Evolutionary conservation across 2,113 vertebrate species (phyloP).

Genomic region (Daphoenositta chrysoptera): DNA sequence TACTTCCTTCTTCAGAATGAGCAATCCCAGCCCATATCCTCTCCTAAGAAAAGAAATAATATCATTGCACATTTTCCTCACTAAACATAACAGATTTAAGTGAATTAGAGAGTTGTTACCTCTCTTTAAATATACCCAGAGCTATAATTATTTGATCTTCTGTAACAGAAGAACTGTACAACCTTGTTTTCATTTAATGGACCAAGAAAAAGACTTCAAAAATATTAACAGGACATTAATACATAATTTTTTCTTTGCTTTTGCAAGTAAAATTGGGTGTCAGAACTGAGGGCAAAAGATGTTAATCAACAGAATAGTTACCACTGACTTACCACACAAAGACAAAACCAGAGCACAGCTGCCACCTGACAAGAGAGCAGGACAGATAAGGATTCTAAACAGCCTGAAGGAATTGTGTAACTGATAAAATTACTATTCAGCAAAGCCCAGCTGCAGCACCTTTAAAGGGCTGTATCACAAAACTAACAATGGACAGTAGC

Average conservation of each 20-base stretch:
- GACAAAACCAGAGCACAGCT: not conserved
- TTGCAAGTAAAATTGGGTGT: not conserved
- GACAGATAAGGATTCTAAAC: not conserved
- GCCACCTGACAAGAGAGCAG: not conserved
- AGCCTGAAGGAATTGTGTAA: not conserved
- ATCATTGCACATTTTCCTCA: not conserved
- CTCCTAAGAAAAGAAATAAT: not conserved
- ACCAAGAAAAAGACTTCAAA: not conserved
- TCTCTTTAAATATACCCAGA: not conserved
- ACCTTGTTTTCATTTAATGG: not conserved
- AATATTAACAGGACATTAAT: not conserved
- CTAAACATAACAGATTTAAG: not conserved
- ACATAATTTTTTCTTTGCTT: not conserved
- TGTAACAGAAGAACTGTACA: not conserved
- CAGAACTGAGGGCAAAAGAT: not conserved
- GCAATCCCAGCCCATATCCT: not conserved
- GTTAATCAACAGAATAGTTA: not conserved
- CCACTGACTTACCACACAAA: not conserved
- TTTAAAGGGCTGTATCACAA: not conserved
- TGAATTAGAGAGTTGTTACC: not conserved
- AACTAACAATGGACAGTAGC: not conserved
- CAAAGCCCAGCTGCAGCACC: not conserved
- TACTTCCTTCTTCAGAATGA: not conserved
- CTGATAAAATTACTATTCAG: not conserved
- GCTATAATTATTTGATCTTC: not conserved